phyloP scores from a whole-genome alignment of 1,140 invertebrate species.

The Carcinoscorpius rotundicauda region DNA sequence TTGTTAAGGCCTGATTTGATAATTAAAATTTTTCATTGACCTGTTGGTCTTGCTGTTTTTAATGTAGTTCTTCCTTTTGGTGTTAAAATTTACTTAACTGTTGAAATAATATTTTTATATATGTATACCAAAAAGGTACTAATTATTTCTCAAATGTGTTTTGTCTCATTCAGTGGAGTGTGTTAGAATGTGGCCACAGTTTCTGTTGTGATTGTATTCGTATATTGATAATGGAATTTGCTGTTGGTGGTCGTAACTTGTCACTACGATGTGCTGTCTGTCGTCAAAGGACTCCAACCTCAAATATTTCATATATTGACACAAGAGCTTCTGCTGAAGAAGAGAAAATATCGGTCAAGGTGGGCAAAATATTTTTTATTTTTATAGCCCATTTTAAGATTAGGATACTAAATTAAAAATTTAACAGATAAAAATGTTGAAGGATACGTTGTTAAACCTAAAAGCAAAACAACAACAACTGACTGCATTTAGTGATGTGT shows the following conservation, averaged over 20 bases:
- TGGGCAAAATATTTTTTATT: constrained; percentile 21
- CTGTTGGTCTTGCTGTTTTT: too few relatives aligned
- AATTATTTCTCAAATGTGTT: too few relatives aligned
- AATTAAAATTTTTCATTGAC: too few relatives aligned
- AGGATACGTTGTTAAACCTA: too few relatives aligned
- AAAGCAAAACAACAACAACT: too few relatives aligned
- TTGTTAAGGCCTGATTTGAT: too few relatives aligned
- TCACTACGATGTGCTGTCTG: constrained; percentile 48
- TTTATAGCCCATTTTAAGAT: neutral
- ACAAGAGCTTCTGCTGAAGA: constrained; percentile 26
- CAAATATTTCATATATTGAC: constrained; percentile 48
- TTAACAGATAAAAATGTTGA: too few relatives aligned
- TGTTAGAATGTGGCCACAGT: constrained; percentile 53
- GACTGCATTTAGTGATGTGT: too few relatives aligned
- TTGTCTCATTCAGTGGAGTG: constrained; percentile 41
- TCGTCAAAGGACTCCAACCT: constrained; percentile 39
- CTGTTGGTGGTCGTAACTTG: neutral
- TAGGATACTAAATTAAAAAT: neutral
- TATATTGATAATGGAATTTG: constrained; percentile 26
- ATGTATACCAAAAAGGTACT: too few relatives aligned
- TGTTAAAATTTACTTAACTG: too few relatives aligned
- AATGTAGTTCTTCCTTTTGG: too few relatives aligned
- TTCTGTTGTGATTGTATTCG: constrained; percentile 50
- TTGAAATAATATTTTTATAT: too few relatives aligned
- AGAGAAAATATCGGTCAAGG: constrained; percentile 16